phyloP scores from a whole-genome alignment of 1,140 invertebrate species.

The Zaprionus nigranus region DNA sequence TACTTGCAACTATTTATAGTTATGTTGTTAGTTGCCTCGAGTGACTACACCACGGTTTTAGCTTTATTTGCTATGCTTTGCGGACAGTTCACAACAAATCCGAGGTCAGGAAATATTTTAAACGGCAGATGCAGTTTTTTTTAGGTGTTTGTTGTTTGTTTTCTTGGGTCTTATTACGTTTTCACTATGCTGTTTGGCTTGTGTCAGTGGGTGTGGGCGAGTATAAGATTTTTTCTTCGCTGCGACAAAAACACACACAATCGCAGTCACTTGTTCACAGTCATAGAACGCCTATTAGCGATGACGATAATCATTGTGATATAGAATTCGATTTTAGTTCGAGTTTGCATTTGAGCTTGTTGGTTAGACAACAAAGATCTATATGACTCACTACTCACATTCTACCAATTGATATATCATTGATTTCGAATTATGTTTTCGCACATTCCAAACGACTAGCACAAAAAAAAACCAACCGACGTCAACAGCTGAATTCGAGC shows the following conservation, averaged over 20 bases:
- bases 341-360: neutral
- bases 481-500: conserved; percentile 31
- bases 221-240: conserved; percentile 25
- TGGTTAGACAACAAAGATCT: neutral
- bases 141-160: neutral
- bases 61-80: conserved; percentile 1
- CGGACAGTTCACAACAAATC: neutral
- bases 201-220: conserved; percentile 44
- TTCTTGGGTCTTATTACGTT: neutral
- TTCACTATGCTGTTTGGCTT: conserved; percentile 1
- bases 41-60: conserved; percentile 35
- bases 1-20: conserved; percentile 65
- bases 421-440: conserved; percentile 11
- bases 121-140: neutral
- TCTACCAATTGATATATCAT: neutral
- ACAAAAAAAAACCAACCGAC: conserved; percentile 19
- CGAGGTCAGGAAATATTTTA: conserved; percentile 16
- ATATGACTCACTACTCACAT: conserved; percentile 13
- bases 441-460: conserved; percentile 5
- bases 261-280: conserved; percentile 30
- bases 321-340: conserved; percentile 22
- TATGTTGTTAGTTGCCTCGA: neutral
- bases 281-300: conserved; percentile 26
- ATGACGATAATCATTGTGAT: conserved; percentile 43
- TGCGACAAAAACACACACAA: conserved; percentile 21